These are phyloP conservation scores for Ammodytes marinus DNA, from an alignment of 2,113 vertebrate genomes.

Conservation along the genomic window DNA sequence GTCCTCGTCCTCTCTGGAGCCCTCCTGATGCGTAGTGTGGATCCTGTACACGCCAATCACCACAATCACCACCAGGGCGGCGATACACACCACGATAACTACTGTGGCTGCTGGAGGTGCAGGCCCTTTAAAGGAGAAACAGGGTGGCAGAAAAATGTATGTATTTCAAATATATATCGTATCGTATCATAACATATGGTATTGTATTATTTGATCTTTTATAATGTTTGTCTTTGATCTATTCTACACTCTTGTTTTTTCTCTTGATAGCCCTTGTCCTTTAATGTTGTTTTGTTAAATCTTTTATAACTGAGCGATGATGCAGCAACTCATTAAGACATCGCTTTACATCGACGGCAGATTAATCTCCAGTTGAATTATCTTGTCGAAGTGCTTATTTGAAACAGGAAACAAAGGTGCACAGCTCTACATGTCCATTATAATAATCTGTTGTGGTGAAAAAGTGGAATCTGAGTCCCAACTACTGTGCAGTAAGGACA, in stretches of 20 bases:
- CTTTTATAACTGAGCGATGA: background rate
- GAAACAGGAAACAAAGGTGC: background rate
- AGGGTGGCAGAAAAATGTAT: background rate
- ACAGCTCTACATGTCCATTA: background rate
- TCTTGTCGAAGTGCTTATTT: background rate
- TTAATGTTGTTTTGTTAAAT: background rate
- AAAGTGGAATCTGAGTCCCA: background rate
- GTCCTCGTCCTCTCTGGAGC: conserved; percentile 86
- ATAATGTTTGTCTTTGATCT: no score
- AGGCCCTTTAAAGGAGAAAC: conserved; percentile 65
- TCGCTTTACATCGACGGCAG: background rate
- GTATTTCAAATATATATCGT: background rate
- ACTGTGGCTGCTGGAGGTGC: conserved; percentile 88
- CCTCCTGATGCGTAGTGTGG: conserved; percentile 86
- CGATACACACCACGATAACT: conserved; percentile 91
- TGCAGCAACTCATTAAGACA: background rate
- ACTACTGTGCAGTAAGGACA: background rate
- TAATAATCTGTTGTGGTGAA: background rate
- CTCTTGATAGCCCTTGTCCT: background rate
- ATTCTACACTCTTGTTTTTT: background rate
- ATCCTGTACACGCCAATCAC: conserved; percentile 92
- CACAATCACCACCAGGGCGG: conserved; percentile 90
- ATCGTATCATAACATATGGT: background rate
- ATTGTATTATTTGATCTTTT: no score
- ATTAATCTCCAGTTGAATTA: conserved; percentile 2